phyloP scores from a whole-genome alignment of 2,888 invertebrate species.

The Epinotia bilunana region DNA sequence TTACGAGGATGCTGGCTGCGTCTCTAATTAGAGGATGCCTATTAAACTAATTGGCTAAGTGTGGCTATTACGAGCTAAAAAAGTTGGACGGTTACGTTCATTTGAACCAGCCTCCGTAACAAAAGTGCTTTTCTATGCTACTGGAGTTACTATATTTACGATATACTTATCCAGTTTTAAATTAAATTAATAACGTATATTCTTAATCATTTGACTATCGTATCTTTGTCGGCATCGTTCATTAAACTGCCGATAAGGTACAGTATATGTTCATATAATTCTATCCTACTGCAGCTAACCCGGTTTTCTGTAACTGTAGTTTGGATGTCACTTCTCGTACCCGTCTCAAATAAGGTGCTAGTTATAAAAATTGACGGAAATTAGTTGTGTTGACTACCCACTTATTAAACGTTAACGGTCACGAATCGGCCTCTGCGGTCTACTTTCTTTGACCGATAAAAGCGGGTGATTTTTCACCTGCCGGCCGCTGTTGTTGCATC shows the following conservation, averaged over 20 bases:
- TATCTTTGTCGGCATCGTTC: background rate
- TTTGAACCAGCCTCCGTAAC: background rate
- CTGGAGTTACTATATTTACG: background rate
- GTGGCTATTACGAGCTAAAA: constrained; percentile 43
- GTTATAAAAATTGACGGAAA: constrained; percentile 77
- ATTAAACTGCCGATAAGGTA: background rate
- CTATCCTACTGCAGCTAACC: constrained; percentile 71
- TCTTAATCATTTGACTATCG: constrained; percentile 3
- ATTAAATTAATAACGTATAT: background rate
- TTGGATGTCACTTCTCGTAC: constrained; percentile 71
- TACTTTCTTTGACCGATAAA: constrained; percentile 74
- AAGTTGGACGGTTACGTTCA: constrained; percentile 21
- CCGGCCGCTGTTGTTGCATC: constrained; percentile 54
- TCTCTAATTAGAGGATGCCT: constrained; percentile 71
- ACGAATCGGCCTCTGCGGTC: constrained; percentile 56
- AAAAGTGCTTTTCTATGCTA: background rate
- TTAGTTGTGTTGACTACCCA: constrained; percentile 55
- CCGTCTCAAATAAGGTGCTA: constrained; percentile 71
- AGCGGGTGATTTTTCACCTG: constrained; percentile 58
- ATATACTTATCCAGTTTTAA: background rate
- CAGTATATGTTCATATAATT: background rate
- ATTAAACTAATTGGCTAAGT: constrained; percentile 52
- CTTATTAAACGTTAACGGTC: constrained; percentile 54
- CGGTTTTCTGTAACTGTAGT: constrained; percentile 79
- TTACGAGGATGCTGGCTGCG: constrained; percentile 65